Base-by-base conservation (phyloP, 2,113 vertebrate genomes). In the Telmatochromis sp. region DNA sequence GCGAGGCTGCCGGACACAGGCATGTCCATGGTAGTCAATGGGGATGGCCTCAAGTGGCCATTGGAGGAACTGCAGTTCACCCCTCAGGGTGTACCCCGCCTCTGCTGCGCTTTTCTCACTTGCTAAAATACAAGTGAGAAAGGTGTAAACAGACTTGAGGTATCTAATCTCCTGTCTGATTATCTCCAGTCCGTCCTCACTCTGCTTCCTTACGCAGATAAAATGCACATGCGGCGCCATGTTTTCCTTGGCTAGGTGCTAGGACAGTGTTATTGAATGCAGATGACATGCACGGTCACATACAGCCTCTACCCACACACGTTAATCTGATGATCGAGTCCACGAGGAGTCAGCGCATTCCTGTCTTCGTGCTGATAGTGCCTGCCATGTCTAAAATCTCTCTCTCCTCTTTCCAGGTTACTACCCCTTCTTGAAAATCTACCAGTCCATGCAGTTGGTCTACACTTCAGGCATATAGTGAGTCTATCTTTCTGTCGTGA, bases 381-480 rank as follows among this genome's bases (percentile, higher is more conserved):
- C 50, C 51, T 10, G 35, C 50, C n/a, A 19, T 86, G 60, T 92
- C 45, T 88, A 13, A 85, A 65, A 45, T 5, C 63, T 80, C 75
- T 31, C 14, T 82, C 83, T 81, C 31, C 58, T 65, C 35, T 51
- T 63, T 80, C 9, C 84, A 98, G 98, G 97, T 82, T 98, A 97
- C 93, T 97, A 96, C 89, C 98, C 98, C 17, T 98, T 98, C 95
- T 89, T 98, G 91, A 98, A 98, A 96, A 98, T 98, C 94, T 98
- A 98, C 95, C 98, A 98, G 94, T 97, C 98, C 91, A 98, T 98
- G 98, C 98, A 98, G 95, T 94, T 98, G 14, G 97, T 98, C 87
- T 98, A 98, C 92, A 98, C 98, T 4, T 98, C 98, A 37, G 98
- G 98, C 86, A 97, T 98, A 92, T 98, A 98, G 98, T 98, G 93